Conservation (phyloP, 2,797 vertebrate species). For the Etheostoma perlongum region DNA sequence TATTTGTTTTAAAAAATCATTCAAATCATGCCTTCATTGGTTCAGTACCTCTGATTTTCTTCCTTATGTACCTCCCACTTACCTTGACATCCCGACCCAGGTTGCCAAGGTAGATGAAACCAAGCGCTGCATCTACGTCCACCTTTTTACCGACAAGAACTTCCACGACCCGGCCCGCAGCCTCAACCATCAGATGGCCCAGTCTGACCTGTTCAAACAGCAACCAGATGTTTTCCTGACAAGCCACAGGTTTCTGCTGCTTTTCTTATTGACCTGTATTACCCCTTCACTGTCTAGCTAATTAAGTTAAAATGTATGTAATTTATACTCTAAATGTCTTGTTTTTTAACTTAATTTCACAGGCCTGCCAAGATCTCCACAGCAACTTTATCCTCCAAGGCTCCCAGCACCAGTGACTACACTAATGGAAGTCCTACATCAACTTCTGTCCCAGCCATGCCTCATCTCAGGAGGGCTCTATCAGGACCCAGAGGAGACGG, state of each 20-base stretch:
- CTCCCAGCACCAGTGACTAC: slow-evolving; percentile 42
- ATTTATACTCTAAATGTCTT: background rate
- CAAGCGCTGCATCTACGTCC: slow-evolving; percentile 86
- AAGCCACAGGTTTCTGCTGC: slow-evolving; percentile 82
- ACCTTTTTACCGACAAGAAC: slow-evolving; percentile 93
- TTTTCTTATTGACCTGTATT: background rate
- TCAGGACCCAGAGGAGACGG: slow-evolving; percentile 57
- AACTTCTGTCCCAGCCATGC: slow-evolving; percentile 43
- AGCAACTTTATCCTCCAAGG: slow-evolving; percentile 46
- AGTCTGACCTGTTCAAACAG: slow-evolving; percentile 92
- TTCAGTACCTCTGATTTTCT: background rate
- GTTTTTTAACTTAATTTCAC: slow-evolving; percentile 12
- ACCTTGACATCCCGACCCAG: slow-evolving; percentile 69
- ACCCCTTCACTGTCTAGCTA: background rate
- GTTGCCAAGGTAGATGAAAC: slow-evolving; percentile 89
- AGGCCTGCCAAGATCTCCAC: slow-evolving; percentile 69
- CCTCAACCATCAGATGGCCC: slow-evolving; percentile 91
- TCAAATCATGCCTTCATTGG: background rate
- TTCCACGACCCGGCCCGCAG: slow-evolving; percentile 87
- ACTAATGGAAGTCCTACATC: slow-evolving; percentile 56
- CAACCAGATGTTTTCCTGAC: slow-evolving; percentile 89
- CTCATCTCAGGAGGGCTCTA: slow-evolving; percentile 60
- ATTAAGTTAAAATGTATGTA: background rate
- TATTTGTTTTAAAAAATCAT: slow-evolving; percentile 8
- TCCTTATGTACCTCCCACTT: background rate